Base-by-base conservation (phyloP, 2,888 invertebrate genomes). In the Mimachlamys varia region DNA sequence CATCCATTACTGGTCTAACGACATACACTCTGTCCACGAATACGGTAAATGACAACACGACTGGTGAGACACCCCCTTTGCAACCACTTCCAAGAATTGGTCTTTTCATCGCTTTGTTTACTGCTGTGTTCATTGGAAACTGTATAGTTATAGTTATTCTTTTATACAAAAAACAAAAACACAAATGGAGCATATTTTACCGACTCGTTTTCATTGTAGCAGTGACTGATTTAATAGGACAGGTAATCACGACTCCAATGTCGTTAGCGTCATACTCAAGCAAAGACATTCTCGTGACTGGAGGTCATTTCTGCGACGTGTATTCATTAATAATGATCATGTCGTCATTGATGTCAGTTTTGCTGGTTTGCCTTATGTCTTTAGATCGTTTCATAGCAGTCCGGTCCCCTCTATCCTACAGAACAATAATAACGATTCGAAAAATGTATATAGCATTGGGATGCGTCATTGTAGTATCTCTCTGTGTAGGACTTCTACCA, bases 161-260 rank as follows among this genome's bases (percentile, higher is more conserved):
- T 12, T 50, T 91, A 7, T 87, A 49, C 53, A 62, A 89, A 58
- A 88, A 88, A n/a, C 53, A 55, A 88, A n/a, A 89, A 33, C 91
- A 91, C 33, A 90, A 90, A 88, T 91, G 91, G 91, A 91, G 89
- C 38, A 76, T 89, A 37, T 91, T 91, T 58, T 91, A 91, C 89
- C 89, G 89, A 58, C 88, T 91, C 27, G 91, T 91, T 1, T 49
- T 87, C 22, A 89, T 90, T 3, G 62, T 91, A 5, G 62, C 89
- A 7, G 19, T 88, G 3, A 88, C 91, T 17, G 91, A 91, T 33
- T 50, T 91, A 19, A 89, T 89, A n/a, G 91, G 89, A 27, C 90
- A 90, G 33, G n/a, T 91, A 50, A 87, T 90, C 3, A 90, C 91
- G 7, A 89, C 89, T 2, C 91, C 91, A 27, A 88, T 91, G 4